Conservation (phyloP, 2,113 vertebrate species). For the Dasyurus viverrinus region DNA sequence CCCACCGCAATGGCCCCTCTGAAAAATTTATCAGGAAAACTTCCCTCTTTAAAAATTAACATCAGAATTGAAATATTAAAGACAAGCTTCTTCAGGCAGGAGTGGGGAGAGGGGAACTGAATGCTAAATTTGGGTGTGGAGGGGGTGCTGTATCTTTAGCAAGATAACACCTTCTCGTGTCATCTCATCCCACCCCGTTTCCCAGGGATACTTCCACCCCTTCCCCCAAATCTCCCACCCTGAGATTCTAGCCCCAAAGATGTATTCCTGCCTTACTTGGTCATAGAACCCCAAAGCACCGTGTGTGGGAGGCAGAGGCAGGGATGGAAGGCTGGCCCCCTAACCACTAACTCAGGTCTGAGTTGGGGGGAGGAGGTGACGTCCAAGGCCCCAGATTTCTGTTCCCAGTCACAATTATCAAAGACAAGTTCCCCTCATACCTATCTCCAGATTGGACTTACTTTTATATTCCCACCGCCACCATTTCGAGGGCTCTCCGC, state of each 20-base stretch:
- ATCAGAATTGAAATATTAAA: constrained; percentile 76
- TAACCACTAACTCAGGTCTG: background rate
- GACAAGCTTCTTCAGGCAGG: constrained; percentile 64
- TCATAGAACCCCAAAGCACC: background rate
- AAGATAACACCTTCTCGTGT: background rate
- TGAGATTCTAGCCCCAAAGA: background rate
- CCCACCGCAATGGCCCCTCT: constrained; percentile 68
- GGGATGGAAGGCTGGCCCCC: background rate
- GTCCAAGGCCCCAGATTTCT: background rate
- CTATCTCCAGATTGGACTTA: background rate
- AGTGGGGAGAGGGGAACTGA: constrained; percentile 55
- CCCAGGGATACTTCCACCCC: background rate
- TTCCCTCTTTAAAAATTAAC: constrained; percentile 80
- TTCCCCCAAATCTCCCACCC: background rate
- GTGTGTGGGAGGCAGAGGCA: background rate
- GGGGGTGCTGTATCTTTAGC: constrained; percentile 16
- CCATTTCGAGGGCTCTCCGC: background rate
- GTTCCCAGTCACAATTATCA: background rate
- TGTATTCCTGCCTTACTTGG: background rate
- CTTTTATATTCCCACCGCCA: background rate
- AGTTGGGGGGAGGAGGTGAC: background rate
- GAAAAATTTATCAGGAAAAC: constrained; percentile 80
- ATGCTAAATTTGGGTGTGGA: constrained; percentile 29
- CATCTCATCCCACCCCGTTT: background rate
- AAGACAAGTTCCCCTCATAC: background rate